Conservation (phyloP, 2,888 invertebrate species). For the Oeneis ivallda region DNA sequence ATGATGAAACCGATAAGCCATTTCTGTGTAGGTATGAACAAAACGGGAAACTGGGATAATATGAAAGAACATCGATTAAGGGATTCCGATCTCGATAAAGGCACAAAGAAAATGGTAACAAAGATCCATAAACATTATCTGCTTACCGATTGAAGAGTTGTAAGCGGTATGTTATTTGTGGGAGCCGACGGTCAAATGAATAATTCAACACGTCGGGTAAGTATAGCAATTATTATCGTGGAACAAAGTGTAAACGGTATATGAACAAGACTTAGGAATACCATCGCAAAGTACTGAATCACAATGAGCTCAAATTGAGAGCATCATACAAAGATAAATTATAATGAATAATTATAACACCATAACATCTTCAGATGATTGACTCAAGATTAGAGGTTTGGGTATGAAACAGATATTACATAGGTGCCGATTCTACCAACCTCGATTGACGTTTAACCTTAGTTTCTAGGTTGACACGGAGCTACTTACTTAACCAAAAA, state of each 20-base stretch:
- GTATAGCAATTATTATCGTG: background rate
- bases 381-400: too few relatives aligned
- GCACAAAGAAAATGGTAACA: slow-evolving; percentile 13
- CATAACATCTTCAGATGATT: too few relatives aligned
- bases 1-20: background rate
- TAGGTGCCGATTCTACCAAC: too few relatives aligned
- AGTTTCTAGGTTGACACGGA: too few relatives aligned
- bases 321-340: background rate
- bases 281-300: background rate
- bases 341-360: background rate
- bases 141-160: slow-evolving; percentile 8
- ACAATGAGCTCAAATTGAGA: background rate
- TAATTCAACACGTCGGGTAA: slow-evolving; percentile 9
- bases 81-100: slow-evolving; percentile 2
- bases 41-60: slow-evolving; percentile 1
- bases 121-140: slow-evolving; percentile 12
- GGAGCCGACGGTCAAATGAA: slow-evolving; percentile 3
- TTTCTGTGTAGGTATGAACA: background rate
- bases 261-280: background rate
- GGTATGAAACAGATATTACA: too few relatives aligned
- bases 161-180: background rate
- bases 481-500: too few relatives aligned
- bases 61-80: slow-evolving; percentile 6
- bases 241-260: slow-evolving; percentile 3
- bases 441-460: too few relatives aligned